Conservation (phyloP, 2,113 vertebrate species). For the Carassius carassius region DNA sequence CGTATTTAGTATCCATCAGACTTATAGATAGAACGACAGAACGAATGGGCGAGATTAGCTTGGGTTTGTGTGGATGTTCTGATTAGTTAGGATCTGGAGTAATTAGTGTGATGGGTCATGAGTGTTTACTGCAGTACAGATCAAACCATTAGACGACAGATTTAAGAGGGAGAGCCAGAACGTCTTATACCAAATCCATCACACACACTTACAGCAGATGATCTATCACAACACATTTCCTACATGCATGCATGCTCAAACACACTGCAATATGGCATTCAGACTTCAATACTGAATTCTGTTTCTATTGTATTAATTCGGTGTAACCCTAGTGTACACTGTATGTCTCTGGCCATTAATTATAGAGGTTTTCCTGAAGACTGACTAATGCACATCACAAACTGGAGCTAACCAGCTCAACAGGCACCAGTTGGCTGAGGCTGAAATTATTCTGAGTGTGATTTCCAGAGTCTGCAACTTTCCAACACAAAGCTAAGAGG, state of each 20-base stretch:
- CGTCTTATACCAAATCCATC: neutral
- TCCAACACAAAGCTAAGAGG: neutral
- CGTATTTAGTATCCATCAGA: neutral
- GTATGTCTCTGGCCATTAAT: too few relatives aligned
- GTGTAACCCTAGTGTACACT: too few relatives aligned
- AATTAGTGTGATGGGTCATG: conserved; percentile 43
- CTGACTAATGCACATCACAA: neutral
- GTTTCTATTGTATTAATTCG: too few relatives aligned
- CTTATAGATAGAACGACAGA: too few relatives aligned
- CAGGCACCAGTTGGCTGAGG: neutral
- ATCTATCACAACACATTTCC: neutral
- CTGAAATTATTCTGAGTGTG: conserved; percentile 8
- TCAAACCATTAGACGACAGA: conserved; percentile 36
- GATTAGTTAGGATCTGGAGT: conserved; percentile 20
- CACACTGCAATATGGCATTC: neutral
- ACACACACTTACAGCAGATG: neutral
- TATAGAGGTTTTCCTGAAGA: too few relatives aligned
- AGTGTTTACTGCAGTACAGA: conserved; percentile 45
- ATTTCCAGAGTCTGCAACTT: conserved; percentile 26
- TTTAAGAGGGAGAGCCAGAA: neutral
- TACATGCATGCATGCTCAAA: conserved; percentile 1
- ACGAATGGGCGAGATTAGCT: neutral
- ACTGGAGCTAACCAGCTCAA: conserved; percentile 1
- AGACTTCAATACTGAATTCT: neutral
- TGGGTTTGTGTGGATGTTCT: neutral